Evolutionary conservation across 1,140 invertebrate genomes (phyloP).

Genomic region (Neodiprion virginianus): DNA sequence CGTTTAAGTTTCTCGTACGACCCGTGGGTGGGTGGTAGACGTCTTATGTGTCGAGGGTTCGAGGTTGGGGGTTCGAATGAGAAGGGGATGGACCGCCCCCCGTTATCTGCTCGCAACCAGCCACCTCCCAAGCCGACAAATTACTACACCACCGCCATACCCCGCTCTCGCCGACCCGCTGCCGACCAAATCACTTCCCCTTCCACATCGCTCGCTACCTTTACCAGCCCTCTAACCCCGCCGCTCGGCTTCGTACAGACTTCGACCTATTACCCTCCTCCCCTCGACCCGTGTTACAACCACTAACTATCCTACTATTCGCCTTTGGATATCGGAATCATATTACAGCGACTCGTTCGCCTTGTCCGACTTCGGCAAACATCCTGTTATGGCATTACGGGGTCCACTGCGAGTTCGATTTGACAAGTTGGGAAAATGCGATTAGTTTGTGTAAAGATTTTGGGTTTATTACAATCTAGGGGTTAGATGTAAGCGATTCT

Average conservation of each 20-base stretch:
- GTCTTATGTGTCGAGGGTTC: conserved; percentile 43
- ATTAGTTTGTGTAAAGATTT: no score
- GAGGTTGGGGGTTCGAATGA: conserved; percentile 40
- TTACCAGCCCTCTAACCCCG: conserved; percentile 23
- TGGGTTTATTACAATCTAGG: no score
- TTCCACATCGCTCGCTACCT: background rate
- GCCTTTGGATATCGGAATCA: background rate
- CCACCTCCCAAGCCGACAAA: conserved; percentile 57
- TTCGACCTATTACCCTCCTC: background rate
- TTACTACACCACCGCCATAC: conserved; percentile 53
- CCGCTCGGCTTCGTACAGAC: conserved; percentile 33
- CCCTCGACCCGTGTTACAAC: background rate
- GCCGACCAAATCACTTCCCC: conserved; percentile 44
- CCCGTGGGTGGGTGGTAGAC: conserved; percentile 26
- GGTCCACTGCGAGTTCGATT: no score
- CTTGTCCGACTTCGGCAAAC: no score
- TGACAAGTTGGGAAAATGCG: no score
- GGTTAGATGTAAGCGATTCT: no score
- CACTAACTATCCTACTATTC: background rate
- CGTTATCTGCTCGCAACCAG: conserved; percentile 56
- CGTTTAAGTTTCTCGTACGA: background rate
- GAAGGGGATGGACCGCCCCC: conserved; percentile 56
- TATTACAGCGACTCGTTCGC: background rate
- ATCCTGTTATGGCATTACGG: no score
- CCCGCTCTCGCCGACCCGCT: conserved; percentile 28